Evolutionary conservation across 2,113 vertebrate species (phyloP).

Genomic region (Cisticola juncidis): DNA sequence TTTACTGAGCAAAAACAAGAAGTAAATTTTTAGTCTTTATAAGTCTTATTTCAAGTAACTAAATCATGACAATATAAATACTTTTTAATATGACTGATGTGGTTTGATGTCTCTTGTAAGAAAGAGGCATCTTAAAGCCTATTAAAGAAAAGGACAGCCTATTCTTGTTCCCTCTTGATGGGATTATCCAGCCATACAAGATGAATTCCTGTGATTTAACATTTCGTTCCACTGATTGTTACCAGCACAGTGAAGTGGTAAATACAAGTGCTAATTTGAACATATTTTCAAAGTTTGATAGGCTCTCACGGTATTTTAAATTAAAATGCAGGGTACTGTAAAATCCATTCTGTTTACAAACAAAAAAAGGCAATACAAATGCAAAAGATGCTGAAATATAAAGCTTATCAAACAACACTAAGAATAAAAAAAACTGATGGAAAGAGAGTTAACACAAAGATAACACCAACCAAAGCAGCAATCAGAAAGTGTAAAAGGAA

Average conservation of each 20-base stretch:
- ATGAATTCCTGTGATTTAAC: slow-evolving; percentile 62
- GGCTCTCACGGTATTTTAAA: slow-evolving; percentile 34
- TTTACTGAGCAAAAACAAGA: slow-evolving; percentile 15
- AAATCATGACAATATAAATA: slow-evolving; percentile 43
- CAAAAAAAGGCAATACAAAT: slow-evolving; percentile 9
- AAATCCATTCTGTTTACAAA: slow-evolving; percentile 53
- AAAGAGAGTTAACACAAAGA: neutral
- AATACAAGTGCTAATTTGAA: slow-evolving; percentile 73
- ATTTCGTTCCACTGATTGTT: slow-evolving; percentile 67
- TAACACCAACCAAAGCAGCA: neutral
- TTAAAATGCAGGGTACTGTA: slow-evolving; percentile 55
- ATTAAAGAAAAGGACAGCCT: slow-evolving; percentile 29
- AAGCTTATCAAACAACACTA: neutral
- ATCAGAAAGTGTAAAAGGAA: neutral
- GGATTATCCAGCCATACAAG: slow-evolving; percentile 67
- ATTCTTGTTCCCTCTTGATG: slow-evolving; percentile 64
- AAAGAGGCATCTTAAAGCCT: slow-evolving; percentile 53
- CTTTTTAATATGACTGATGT: slow-evolving; percentile 49
- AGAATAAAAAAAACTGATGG: neutral
- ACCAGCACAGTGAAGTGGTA: slow-evolving; percentile 64
- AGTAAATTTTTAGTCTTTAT: slow-evolving; percentile 21
- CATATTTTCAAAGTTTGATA: slow-evolving; percentile 57
- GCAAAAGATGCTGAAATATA: neutral
- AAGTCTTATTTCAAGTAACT: slow-evolving; percentile 39
- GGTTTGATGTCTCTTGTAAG: slow-evolving; percentile 52